A percentile compares a stretch with the other conserved stretches of the same genome.
Conservation (phyloP, 1,140 invertebrate genomes). For the Brachionus manjavacas region DNA sequence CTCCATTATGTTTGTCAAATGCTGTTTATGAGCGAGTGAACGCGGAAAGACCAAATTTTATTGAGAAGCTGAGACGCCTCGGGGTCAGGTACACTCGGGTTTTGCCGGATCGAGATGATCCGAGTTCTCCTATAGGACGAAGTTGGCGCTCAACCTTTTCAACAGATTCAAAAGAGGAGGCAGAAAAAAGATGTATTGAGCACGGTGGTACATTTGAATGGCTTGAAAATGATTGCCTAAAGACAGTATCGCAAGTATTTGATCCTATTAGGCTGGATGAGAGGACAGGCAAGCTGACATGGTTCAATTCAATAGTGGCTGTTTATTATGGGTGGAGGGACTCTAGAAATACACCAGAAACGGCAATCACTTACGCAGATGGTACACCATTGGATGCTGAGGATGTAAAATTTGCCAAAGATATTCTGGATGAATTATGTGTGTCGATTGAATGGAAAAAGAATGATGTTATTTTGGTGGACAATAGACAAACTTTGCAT, state of each 20-base stretch:
- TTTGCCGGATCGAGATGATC: slow-evolving; percentile 34
- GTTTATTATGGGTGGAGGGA: slow-evolving; percentile 49
- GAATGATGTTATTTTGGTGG: slow-evolving; percentile 49
- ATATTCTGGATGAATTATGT: slow-evolving; percentile 46
- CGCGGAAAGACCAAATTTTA: slow-evolving; percentile 45
- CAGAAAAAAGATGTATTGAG: slow-evolving; percentile 45
- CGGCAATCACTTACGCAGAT: slow-evolving; percentile 47
- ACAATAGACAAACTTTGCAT: slow-evolving; percentile 49
- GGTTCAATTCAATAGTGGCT: slow-evolving; percentile 52
- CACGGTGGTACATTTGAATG: slow-evolving; percentile 48
- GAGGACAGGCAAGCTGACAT: slow-evolving; percentile 47
- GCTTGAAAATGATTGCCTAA: slow-evolving; percentile 48
- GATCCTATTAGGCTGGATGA: slow-evolving; percentile 46
- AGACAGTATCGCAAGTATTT: slow-evolving; percentile 46
- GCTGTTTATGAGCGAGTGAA: slow-evolving; percentile 47
- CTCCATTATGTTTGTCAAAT: slow-evolving; percentile 48
- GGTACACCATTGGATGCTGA: slow-evolving; percentile 45
- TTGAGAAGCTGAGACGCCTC: slow-evolving; percentile 45
- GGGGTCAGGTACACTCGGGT: slow-evolving; percentile 46
- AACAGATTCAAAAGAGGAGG: slow-evolving; percentile 46
- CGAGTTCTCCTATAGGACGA: slow-evolving; percentile 40
- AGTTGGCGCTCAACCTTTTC: slow-evolving; percentile 50
- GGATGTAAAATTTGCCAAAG: slow-evolving; percentile 46
- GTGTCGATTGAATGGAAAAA: slow-evolving; percentile 48
- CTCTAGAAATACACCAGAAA: slow-evolving; percentile 47